Evolutionary conservation across 2,797 vertebrate genomes (phyloP).

Genomic region (Hypotaenidia philippensis): DNA sequence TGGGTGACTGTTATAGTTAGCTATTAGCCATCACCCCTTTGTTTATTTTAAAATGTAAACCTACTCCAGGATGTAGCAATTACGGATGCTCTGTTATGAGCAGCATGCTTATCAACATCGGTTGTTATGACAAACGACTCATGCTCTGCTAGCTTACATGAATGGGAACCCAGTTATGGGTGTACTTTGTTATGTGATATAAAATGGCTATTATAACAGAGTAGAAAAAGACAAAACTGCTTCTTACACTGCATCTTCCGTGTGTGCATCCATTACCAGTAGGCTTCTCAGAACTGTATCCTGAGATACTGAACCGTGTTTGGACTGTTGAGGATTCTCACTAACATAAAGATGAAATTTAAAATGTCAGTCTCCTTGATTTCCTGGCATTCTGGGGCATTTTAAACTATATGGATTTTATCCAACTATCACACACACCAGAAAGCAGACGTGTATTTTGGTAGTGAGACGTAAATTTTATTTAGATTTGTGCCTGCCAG

Average conservation of each 20-base stretch:
- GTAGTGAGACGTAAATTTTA: background rate
- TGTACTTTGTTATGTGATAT: background rate
- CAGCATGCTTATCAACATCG: background rate
- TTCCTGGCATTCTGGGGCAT: background rate
- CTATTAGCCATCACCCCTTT: constrained; percentile 22
- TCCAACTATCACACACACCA: background rate
- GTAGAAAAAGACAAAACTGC: background rate
- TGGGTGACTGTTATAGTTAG: background rate
- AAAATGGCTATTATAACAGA: background rate
- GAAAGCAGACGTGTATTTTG: no score
- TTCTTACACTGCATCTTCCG: background rate
- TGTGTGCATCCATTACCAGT: background rate
- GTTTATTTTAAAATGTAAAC: constrained; percentile 65
- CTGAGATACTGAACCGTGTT: background rate
- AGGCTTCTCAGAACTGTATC: background rate
- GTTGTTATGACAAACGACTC: constrained; percentile 24
- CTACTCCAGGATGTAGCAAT: constrained; percentile 53
- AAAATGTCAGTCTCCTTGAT: background rate
- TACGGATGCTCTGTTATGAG: constrained; percentile 21
- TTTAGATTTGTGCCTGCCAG: no score
- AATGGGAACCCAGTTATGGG: background rate
- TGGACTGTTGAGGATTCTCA: background rate
- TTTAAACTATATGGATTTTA: background rate
- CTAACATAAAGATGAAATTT: background rate
- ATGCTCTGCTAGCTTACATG: background rate